Conservation (phyloP, 2,888 invertebrate species). For the Branchellion lobata region DNA sequence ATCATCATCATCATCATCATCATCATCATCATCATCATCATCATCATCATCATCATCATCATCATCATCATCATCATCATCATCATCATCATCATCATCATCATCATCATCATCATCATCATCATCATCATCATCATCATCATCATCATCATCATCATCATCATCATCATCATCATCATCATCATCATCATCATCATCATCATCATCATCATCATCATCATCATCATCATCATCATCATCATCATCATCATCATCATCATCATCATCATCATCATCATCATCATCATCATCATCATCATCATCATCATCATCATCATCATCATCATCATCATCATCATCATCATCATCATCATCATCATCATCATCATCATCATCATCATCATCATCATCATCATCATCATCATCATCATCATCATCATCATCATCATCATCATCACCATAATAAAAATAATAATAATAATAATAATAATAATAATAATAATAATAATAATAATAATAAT, state of each 20-base stretch:
- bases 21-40: constrained; percentile 41
- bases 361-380: too few relatives aligned
- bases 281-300: neutral
- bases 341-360: too few relatives aligned
- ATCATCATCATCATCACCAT: too few relatives aligned
- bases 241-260: neutral
- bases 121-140: constrained; percentile 40
- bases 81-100: constrained; percentile 39
- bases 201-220: neutral
- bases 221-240: neutral
- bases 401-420: too few relatives aligned
- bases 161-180: constrained; percentile 40
- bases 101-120: constrained; percentile 42
- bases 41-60: constrained; percentile 41
- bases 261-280: constrained; percentile 23
- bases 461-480: too few relatives aligned
- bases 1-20: constrained; percentile 43
- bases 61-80: constrained; percentile 37
- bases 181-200: constrained; percentile 42
- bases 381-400: too few relatives aligned
- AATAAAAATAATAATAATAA: too few relatives aligned
- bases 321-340: neutral
- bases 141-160: constrained; percentile 39
- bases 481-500: too few relatives aligned
- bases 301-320: constrained; percentile 32